phyloP scores from a whole-genome alignment of 2,797 vertebrate genomes.

The Paguma larvata region DNA sequence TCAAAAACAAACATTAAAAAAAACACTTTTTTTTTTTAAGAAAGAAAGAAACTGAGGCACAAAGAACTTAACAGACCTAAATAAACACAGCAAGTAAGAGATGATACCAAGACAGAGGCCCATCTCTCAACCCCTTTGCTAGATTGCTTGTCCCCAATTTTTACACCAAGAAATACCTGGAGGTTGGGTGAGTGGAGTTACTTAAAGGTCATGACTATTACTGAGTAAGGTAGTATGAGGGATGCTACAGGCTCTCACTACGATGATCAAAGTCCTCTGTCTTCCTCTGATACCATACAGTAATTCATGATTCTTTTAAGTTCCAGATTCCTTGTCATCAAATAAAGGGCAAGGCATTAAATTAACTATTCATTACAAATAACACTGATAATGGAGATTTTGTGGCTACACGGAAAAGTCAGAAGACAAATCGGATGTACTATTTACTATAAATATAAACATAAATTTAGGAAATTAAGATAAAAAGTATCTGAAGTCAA shows the following conservation, averaged over 20 bases:
- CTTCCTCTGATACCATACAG: not conserved
- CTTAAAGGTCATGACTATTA: not conserved
- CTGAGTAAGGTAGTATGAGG: not conserved
- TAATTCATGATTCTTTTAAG: not conserved
- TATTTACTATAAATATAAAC: not conserved
- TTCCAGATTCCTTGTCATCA: not conserved
- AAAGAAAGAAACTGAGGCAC: not conserved
- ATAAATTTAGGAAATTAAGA: slow-evolving; percentile 37
- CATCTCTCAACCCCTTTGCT: not conserved
- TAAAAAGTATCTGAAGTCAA: slow-evolving; percentile 29
- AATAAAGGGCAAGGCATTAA: not conserved
- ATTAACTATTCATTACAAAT: not conserved
- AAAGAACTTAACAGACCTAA: slow-evolving; percentile 8
- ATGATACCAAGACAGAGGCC: not conserved
- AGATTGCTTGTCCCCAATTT: not conserved
- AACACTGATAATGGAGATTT: not conserved
- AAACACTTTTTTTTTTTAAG: too few relatives aligned
- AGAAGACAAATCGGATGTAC: not conserved
- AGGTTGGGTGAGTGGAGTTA: not conserved
- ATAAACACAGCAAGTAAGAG: not conserved
- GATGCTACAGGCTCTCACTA: not conserved
- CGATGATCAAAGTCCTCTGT: not conserved
- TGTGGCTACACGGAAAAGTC: not conserved
- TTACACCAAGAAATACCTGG: not conserved
- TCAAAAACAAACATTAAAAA: too few relatives aligned